Percentiles rank a stretch among this genome's conserved stretches.
Conservation (phyloP, 2,888 invertebrate species). For the Atherix ibis region DNA sequence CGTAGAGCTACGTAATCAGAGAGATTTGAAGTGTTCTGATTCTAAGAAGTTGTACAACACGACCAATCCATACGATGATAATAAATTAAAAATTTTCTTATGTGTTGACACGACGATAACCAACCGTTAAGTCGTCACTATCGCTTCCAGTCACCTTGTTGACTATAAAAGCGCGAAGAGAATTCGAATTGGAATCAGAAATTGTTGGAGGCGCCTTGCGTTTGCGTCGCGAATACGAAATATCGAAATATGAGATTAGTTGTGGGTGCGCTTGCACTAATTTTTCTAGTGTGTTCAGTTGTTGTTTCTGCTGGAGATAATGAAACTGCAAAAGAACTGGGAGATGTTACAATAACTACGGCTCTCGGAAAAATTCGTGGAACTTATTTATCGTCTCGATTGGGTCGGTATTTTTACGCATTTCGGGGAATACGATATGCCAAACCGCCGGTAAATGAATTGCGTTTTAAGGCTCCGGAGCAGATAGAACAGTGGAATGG, state of each 20-base stretch:
- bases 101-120: too few species aligned
- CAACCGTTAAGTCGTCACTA: too few species aligned
- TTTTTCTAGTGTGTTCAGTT: neutral
- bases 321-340: neutral
- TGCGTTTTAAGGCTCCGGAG: conserved; percentile 27
- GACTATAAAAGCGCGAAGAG: neutral
- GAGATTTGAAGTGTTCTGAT: too few species aligned
- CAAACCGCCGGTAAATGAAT: conserved; percentile 24
- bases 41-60: too few species aligned
- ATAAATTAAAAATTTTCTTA: too few species aligned
- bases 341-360: neutral
- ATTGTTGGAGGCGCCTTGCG: neutral
- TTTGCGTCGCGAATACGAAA: neutral
- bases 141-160: too few species aligned
- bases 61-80: too few species aligned
- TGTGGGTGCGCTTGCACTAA: neutral
- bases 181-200: neutral
- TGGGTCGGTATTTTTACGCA: conserved; percentile 25
- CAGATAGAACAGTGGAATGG: conserved; percentile 20
- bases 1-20: too few species aligned
- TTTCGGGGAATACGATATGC: conserved; percentile 32
- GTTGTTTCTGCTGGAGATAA: too few species aligned
- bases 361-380: conserved; percentile 21
- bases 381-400: conserved; percentile 17
- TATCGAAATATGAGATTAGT: neutral